Percentiles rank a stretch among this genome's conserved stretches.
Conservation (phyloP, 2,797 vertebrate species). For the Sebastes matsubarae region DNA sequence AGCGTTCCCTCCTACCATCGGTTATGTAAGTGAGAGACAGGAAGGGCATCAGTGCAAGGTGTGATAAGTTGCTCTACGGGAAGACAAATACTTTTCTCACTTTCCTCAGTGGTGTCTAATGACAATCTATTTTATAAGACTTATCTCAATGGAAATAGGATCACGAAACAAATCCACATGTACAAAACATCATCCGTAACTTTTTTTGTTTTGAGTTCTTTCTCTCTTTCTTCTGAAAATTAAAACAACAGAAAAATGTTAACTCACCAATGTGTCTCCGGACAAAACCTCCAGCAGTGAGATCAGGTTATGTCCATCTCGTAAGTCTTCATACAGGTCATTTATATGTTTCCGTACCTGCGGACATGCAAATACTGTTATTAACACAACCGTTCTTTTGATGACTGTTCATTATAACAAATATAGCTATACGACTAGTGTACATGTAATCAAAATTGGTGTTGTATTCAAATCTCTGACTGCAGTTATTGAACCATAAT, state of each 20-base stretch:
- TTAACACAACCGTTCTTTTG: not conserved
- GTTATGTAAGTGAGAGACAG: slow-evolving; percentile 18
- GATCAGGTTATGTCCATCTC: slow-evolving; percentile 99
- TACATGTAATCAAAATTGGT: not conserved
- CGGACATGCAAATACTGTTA: not conserved
- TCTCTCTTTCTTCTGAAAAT: not conserved
- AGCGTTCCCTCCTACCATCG: slow-evolving; percentile 11
- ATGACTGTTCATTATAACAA: not conserved
- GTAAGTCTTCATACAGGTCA: slow-evolving; percentile 96
- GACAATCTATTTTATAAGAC: slow-evolving; percentile 8
- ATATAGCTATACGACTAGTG: not conserved
- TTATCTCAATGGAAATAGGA: not conserved
- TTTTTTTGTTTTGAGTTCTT: not conserved
- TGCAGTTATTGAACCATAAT: not conserved
- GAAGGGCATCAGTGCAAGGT: not conserved
- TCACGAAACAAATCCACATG: not conserved
- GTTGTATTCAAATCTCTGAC: not conserved
- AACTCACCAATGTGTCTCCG: slow-evolving; percentile 96
- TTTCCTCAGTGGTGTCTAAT: not conserved
- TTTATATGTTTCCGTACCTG: slow-evolving; percentile 98
- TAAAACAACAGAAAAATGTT: not conserved
- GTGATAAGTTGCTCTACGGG: not conserved
- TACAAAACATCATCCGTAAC: not conserved
- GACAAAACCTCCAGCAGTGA: slow-evolving; percentile 97
- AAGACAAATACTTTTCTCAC: not conserved